These are phyloP conservation scores for Geodia barretti DNA, from an alignment of 37 sponge, comb jelly and placozoan species.

Conservation along the genomic window DNA sequence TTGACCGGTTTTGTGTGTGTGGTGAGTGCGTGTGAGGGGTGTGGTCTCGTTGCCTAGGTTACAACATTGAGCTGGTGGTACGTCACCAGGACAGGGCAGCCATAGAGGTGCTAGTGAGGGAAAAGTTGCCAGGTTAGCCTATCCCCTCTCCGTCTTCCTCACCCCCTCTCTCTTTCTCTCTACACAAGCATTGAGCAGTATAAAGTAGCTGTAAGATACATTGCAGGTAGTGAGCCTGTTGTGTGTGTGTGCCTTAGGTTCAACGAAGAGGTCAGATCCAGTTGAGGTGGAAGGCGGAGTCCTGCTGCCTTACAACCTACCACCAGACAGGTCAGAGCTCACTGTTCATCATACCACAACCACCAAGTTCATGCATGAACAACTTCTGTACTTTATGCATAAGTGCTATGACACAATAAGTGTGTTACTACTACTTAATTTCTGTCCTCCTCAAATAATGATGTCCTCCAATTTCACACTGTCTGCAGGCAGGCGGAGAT, in stretches of 20 bases:
- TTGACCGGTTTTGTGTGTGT: neutral
- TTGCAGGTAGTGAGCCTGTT: too few species aligned
- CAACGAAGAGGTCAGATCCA: conserved; percentile 43
- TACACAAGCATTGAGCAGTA: neutral
- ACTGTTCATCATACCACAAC: too few species aligned
- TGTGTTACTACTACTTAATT: neutral
- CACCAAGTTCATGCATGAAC: neutral
- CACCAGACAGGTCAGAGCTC: conserved; percentile 87
- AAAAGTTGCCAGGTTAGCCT: conserved; percentile 53
- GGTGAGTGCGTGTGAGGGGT: neutral
- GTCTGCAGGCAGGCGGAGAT: conserved; percentile 46
- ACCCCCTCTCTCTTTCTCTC: neutral
- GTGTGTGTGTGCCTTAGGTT: too few species aligned
- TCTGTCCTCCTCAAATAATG: neutral
- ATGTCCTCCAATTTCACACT: neutral
- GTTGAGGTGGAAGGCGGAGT: conserved; percentile 65
- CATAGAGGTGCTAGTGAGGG: conserved; percentile 38
- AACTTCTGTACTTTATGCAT: neutral
- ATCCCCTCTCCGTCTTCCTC: neutral
- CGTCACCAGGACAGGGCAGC: conserved; percentile 8
- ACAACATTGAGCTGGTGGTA: conserved; percentile 79
- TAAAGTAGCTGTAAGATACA: too few species aligned
- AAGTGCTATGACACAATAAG: too few species aligned
- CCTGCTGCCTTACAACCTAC: conserved; percentile 55
- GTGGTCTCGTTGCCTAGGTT: conserved; percentile 32